Evolutionary conservation across 1,140 invertebrate species (phyloP).

Genomic region (Adoxophyes honmai): DNA sequence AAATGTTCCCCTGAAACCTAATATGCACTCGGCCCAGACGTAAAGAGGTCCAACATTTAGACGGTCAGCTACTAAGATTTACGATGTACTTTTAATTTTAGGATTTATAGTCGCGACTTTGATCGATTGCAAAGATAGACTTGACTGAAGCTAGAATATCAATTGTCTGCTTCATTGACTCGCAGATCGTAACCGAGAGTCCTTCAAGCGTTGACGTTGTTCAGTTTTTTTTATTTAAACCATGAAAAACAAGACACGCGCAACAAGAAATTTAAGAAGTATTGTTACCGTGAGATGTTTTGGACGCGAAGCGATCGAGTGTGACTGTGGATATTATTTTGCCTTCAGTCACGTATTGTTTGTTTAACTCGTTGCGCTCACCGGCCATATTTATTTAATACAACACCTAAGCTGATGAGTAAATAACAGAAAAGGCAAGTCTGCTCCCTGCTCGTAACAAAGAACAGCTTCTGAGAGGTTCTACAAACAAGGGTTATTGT

Average conservation of each 20-base stretch:
- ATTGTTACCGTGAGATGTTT: neutral
- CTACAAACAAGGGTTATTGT: neutral
- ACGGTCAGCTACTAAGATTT: neutral
- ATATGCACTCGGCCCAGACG: neutral
- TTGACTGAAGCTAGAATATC: too few species aligned
- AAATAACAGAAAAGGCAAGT: conserved; percentile 3
- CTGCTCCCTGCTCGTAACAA: neutral
- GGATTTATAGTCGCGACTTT: neutral
- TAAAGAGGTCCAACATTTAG: neutral
- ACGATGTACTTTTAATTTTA: neutral
- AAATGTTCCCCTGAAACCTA: conserved; percentile 31
- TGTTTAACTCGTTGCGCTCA: neutral
- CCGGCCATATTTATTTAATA: conserved; percentile 7
- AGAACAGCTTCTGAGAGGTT: neutral
- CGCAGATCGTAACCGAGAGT: too few species aligned
- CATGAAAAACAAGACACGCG: neutral
- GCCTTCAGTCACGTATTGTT: conserved; percentile 11
- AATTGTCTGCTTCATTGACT: too few species aligned
- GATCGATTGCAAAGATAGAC: too few species aligned
- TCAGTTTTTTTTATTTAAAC: neutral
- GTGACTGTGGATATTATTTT: conserved; percentile 8
- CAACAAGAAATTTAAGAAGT: neutral
- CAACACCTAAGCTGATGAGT: conserved; percentile 1
- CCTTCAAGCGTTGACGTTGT: neutral
- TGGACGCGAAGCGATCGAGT: conserved; percentile 1